Evolutionary conservation across 2,113 vertebrate species (phyloP).

Genomic region (Psophia crepitans): DNA sequence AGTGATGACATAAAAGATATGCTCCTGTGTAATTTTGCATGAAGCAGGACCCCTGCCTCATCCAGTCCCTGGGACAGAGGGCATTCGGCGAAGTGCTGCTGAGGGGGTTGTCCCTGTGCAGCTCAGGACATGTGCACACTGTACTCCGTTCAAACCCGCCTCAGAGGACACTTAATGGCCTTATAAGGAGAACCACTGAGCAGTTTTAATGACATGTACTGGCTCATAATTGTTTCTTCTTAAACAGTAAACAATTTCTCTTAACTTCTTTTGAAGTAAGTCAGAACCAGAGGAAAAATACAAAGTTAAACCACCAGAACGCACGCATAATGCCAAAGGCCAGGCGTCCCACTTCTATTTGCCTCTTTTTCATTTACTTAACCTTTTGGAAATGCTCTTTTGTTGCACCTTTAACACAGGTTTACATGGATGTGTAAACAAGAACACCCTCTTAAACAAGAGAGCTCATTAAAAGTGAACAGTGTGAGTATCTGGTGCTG

Average conservation of each 20-base stretch:
- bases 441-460: neutral
- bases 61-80: fast-evolving
- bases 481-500: neutral
- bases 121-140: neutral
- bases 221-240: neutral
- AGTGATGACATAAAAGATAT: neutral
- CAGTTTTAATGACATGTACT: neutral
- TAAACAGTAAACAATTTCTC: neutral
- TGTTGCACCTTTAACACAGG: neutral
- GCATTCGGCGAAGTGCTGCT: fast-evolving
- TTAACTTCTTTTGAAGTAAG: neutral
- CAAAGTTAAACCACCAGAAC: neutral
- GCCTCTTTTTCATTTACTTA: neutral
- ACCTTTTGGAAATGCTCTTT: neutral
- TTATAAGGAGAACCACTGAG: neutral
- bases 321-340: neutral
- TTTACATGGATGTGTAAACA: neutral
- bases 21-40: neutral
- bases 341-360: neutral
- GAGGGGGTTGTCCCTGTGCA: neutral
- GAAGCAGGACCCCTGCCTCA: neutral
- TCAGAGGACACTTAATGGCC: neutral
- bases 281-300: neutral
- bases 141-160: neutral
- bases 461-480: neutral